Conservation (phyloP, 2,797 vertebrate genomes). For the Oophaga sylvatica region DNA sequence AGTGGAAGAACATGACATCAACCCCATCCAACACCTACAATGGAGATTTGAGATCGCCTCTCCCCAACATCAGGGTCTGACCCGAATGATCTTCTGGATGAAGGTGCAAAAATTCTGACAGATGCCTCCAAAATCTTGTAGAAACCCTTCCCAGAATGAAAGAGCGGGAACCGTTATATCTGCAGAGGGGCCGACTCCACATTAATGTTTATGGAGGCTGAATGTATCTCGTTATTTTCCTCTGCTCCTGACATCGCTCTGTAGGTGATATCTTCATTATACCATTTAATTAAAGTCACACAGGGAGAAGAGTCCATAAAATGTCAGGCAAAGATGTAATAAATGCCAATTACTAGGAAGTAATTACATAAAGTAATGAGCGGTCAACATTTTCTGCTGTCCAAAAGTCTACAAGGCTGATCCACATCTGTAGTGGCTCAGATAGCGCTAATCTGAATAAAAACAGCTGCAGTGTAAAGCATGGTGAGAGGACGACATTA, state of each 20-base stretch:
- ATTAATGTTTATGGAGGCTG: background rate
- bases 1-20: too few relatives aligned
- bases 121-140: background rate
- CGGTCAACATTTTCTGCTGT: background rate
- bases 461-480: background rate
- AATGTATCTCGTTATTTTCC: background rate
- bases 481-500: background rate
- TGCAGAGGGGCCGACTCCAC: too few relatives aligned
- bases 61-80: too few relatives aligned
- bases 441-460: background rate
- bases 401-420: background rate
- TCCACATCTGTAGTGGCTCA: background rate
- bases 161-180: too few relatives aligned
- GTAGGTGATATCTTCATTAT: background rate
- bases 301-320: constrained; percentile 17
- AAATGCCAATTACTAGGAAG: background rate
- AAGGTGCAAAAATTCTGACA: too few relatives aligned
- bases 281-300: constrained; percentile 28
- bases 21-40: too few relatives aligned
- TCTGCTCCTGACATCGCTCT: background rate
- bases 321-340: constrained; percentile 6
- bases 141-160: too few relatives aligned
- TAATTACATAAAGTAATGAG: background rate
- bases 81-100: too few relatives aligned
- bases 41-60: too few relatives aligned